These are phyloP conservation scores for Conus ventricosus DNA, from an alignment of 1,140 invertebrate genomes.

Conservation along the genomic window DNA sequence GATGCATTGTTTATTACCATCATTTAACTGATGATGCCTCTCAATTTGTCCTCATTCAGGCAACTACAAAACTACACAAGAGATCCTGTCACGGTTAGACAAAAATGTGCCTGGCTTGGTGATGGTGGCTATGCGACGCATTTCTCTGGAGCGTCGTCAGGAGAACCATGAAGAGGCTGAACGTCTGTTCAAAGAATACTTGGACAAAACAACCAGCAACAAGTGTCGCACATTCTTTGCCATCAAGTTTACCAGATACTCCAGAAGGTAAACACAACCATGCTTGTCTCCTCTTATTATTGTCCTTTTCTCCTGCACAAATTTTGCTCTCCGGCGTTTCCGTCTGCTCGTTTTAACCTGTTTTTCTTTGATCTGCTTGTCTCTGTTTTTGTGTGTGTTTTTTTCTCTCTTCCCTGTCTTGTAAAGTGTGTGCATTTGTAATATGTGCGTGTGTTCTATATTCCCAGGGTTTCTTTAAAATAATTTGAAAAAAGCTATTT, in stretches of 20 bases:
- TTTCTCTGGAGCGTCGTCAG: conserved; percentile 90
- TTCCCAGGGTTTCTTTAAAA: too few species aligned
- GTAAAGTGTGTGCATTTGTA: too few species aligned
- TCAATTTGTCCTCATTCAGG: conserved; percentile 64
- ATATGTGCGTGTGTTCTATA: too few species aligned
- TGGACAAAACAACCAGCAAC: conserved; percentile 74
- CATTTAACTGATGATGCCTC: too few species aligned
- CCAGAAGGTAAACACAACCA: conserved; percentile 81
- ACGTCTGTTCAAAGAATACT: conserved; percentile 89
- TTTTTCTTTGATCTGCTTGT: too few species aligned
- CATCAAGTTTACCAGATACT: conserved; percentile 93
- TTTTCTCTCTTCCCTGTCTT: too few species aligned
- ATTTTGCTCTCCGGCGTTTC: too few species aligned
- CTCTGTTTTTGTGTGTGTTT: too few species aligned
- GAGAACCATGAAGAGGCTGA: conserved; percentile 85
- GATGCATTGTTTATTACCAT: too few species aligned
- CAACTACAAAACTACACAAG: conserved; percentile 85
- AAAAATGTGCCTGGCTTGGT: conserved; percentile 85
- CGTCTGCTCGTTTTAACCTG: too few species aligned
- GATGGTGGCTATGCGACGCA: conserved; percentile 80
- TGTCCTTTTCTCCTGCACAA: too few species aligned
- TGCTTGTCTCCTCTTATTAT: background rate
- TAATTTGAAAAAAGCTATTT: too few species aligned
- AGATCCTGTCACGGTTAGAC: conserved; percentile 89
- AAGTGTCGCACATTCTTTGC: conserved; percentile 88